A percentile compares a stretch with the other conserved stretches of the same genome.
phyloP scores from a whole-genome alignment of 2,888 invertebrate genomes.

The Boloria selene region DNA sequence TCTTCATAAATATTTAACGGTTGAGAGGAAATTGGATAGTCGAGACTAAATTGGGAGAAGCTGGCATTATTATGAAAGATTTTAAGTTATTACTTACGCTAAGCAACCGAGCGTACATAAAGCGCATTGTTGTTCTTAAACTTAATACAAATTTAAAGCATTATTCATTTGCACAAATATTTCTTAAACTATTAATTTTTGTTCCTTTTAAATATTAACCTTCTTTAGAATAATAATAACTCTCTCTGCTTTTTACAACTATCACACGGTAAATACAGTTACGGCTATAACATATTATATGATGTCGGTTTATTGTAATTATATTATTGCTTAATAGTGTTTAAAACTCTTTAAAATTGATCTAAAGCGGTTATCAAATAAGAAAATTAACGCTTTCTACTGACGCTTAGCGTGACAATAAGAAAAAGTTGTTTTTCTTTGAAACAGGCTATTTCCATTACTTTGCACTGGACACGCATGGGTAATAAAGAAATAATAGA shows the following conservation, averaged over 20 bases:
- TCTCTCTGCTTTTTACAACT: no score
- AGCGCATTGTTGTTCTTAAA: neutral
- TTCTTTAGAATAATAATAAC: no score
- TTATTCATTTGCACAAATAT: neutral
- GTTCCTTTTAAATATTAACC: no score
- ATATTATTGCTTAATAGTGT: neutral
- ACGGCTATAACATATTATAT: no score
- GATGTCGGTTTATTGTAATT: no score
- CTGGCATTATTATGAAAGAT: slow-evolving; percentile 51
- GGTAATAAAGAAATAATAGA: slow-evolving; percentile 20
- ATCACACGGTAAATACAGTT: no score
- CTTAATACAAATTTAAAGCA: slow-evolving; percentile 2
- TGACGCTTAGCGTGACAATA: slow-evolving; percentile 24
- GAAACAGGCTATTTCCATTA: slow-evolving; percentile 24
- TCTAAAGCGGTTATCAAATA: slow-evolving; percentile 21
- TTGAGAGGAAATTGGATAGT: slow-evolving; percentile 62
- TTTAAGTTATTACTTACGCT: slow-evolving; percentile 9
- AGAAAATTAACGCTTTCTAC: slow-evolving; percentile 24
- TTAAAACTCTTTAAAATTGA: slow-evolving; percentile 14
- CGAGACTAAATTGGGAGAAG: slow-evolving; percentile 62
- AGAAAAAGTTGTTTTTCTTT: slow-evolving; percentile 28
- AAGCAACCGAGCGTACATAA: neutral
- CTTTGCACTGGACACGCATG: slow-evolving; percentile 21
- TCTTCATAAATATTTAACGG: slow-evolving; percentile 68
- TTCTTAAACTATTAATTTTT: no score